Percentiles rank a stretch among this genome's conserved stretches.
phyloP scores from a whole-genome alignment of 2,113 vertebrate genomes.

The Psittacula cyanocephala region DNA sequence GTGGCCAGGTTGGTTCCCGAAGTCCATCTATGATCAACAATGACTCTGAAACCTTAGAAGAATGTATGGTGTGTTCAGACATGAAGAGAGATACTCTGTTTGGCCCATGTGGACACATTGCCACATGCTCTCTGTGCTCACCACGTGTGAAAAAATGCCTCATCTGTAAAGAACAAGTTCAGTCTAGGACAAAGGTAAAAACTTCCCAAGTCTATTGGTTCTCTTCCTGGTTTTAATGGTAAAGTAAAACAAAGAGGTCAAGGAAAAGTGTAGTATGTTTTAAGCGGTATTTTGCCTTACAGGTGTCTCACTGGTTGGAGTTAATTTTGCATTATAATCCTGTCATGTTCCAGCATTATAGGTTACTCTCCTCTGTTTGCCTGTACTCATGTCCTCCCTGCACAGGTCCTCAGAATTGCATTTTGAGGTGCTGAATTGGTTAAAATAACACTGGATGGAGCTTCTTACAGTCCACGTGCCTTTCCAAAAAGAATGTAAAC shows the following conservation, averaged over 20 bases:
- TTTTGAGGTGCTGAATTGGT: neutral
- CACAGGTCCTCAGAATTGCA: neutral
- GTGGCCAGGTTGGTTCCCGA: slow-evolving; percentile 94
- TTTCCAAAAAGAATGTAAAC: neutral
- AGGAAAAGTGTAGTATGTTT: neutral
- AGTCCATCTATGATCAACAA: slow-evolving; percentile 96
- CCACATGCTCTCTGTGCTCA: slow-evolving; percentile 98
- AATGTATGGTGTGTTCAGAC: slow-evolving; percentile 99
- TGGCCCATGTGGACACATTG: slow-evolving; percentile 97
- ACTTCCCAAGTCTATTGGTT: neutral
- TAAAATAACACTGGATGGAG: neutral
- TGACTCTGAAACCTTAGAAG: slow-evolving; percentile 94
- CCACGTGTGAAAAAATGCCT: slow-evolving; percentile 99
- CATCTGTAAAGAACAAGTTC: slow-evolving; percentile 98
- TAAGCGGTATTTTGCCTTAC: neutral
- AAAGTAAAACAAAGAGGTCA: neutral
- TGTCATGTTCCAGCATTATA: neutral
- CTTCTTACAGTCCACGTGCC: neutral
- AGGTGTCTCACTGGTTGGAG: neutral
- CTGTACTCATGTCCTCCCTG: neutral
- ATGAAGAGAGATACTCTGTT: slow-evolving; percentile 98
- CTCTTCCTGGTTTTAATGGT: neutral
- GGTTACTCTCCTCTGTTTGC: neutral
- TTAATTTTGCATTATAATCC: neutral
- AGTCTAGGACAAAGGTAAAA: slow-evolving; percentile 96